Percentiles rank a stretch among this genome's conserved stretches.
These are phyloP conservation scores for Cirrhinus mrigala DNA, from an alignment of 2,797 vertebrate species.

Conservation along the genomic window DNA sequence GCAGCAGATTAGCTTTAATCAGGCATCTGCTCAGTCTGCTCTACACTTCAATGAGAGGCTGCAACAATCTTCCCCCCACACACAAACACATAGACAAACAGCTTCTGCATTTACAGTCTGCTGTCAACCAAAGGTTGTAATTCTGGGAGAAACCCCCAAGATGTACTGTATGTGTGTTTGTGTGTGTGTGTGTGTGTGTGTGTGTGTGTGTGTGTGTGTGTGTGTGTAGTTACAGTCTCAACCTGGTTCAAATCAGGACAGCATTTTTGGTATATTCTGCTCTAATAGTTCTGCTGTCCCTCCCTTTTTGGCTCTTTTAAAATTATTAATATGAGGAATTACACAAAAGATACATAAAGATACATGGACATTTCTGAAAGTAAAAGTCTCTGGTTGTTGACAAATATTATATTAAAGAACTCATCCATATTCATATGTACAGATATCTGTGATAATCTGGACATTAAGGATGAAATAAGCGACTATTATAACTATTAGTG, in stretches of 20 bases:
- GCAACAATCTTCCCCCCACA: slow-evolving; percentile 18
- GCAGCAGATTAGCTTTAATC: slow-evolving; percentile 74
- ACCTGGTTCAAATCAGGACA: slow-evolving; percentile 38
- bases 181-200: background rate
- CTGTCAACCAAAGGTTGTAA: slow-evolving; percentile 53
- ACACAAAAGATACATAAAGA: background rate
- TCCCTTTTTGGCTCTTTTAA: background rate
- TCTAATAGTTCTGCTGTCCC: background rate
- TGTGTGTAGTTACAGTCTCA: slow-evolving; percentile 13
- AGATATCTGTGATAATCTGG: background rate
- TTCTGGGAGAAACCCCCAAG: slow-evolving; percentile 33
- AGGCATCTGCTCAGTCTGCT: slow-evolving; percentile 62
- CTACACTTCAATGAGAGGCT: slow-evolving; percentile 31
- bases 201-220: background rate
- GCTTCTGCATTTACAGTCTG: slow-evolving; percentile 40
- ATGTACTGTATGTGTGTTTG: background rate
- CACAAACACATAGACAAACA: slow-evolving; percentile 28
- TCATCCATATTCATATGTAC: background rate
- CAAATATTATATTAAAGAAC: background rate
- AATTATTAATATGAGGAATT: background rate
- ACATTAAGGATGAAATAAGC: background rate
- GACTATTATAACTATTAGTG: background rate
- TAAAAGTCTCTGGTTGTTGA: background rate
- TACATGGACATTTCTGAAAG: background rate
- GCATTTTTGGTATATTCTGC: background rate